Conservation (phyloP, 2,113 vertebrate species). For the Poicephalus gulielmi region DNA sequence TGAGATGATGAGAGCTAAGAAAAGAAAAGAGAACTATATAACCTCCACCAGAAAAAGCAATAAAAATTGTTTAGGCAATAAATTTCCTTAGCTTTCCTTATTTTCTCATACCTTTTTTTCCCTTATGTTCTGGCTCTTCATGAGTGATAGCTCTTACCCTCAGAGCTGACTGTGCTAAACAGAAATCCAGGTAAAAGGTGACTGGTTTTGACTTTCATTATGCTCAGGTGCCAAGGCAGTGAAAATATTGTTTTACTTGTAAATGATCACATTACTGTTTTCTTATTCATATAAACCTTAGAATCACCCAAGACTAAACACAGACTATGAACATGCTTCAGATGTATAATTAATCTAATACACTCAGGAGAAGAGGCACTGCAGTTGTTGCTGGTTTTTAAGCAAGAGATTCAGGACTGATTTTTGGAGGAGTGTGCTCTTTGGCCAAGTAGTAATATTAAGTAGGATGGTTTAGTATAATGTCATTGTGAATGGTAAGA, state of each 20-base stretch:
- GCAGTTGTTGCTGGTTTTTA: not conserved
- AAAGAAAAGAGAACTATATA: not conserved
- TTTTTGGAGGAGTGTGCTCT: not conserved
- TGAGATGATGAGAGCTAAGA: not conserved
- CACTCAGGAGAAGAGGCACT: not conserved
- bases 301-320: not conserved
- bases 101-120: not conserved
- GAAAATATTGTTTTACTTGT: not conserved
- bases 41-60: not conserved
- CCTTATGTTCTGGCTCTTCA: not conserved
- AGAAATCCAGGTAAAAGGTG: not conserved
- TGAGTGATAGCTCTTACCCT: not conserved
- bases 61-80: not conserved
- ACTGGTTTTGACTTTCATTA: not conserved
- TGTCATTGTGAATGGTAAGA: not conserved
- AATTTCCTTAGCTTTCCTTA: not conserved
- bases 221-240: not conserved
- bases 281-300: not conserved
- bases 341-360: not conserved
- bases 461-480: not conserved
- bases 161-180: not conserved
- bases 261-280: not conserved
- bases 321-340: not conserved
- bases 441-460: not conserved
- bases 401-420: not conserved